Base-by-base conservation (phyloP, 30 jellyfish, hydroid and myxozoan genomes). In the Cassiopea xamachana region DNA sequence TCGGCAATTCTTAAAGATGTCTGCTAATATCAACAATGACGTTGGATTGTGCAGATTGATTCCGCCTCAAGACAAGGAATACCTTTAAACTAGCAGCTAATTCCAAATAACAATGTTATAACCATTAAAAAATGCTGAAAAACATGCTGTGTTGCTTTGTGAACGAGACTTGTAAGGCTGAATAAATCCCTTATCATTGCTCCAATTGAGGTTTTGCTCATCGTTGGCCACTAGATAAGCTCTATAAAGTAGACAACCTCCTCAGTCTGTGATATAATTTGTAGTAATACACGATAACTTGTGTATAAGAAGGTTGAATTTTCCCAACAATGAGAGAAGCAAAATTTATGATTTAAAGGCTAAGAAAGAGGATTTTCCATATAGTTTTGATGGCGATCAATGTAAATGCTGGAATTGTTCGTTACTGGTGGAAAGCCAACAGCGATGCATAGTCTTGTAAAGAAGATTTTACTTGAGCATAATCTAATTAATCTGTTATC, bases 1-100 rank as follows among this genome's bases (percentile, higher is more conserved):
- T 80, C 48, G 39, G 80, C 80, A 69, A 49, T 80, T 60, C 15
- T 51, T 12, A 59, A 55, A 49, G 15, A 69, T 12, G 80, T 12
- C 89, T 80, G 17, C 61, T 16, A 59, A 61, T 51, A 75, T 75
- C 80, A 17, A 6, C n/a, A 8, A 7, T 71, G 55, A 71, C 80
- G 80, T 64, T 64, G 6, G 15, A 64, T 27, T 14, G 64, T 55
- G 64, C 10, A 55, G 64, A 55, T 55, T 55, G 7, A 55, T 6
- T 10, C 64, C 12, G 7, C 12, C 64, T 55, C 64, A 55, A 10
- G 64, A 55, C 64, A 55, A 10, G 12, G 64, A 3, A 55, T 6
- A 55, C 64, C 64, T 27, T 27, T 27, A 55, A 10, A 55, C 7
- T 55, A 10, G 10, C 64, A 6, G 64, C 12, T 55, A 55, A 6